Conservation (phyloP, 2,888 invertebrate species). For the Euplexia lucipara region DNA sequence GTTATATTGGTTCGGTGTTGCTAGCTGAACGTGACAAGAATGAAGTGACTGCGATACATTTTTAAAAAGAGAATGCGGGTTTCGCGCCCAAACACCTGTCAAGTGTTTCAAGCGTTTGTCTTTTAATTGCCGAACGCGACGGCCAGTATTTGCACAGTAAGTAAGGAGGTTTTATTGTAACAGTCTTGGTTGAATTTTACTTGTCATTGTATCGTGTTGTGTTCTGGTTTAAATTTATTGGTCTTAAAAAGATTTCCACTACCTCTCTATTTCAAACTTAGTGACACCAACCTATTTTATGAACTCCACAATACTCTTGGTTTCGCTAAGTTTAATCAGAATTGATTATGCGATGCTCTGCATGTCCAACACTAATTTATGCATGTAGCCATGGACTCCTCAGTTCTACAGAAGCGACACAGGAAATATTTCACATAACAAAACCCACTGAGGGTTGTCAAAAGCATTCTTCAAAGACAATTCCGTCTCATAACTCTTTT, state of each 20-base stretch:
- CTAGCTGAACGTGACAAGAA: conserved; percentile 79
- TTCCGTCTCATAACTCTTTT: conserved; percentile 52
- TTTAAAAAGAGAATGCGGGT: conserved; percentile 83
- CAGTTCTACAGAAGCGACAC: conserved; percentile 24
- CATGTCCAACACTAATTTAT: neutral
- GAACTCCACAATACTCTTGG: no score
- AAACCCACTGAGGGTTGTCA: conserved; percentile 55
- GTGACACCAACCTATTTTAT: no score
- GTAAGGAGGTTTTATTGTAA: conserved; percentile 53
- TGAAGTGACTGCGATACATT: conserved; percentile 71
- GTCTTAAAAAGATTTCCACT: neutral
- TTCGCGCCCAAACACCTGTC: conserved; percentile 82
- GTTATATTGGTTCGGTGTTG: conserved; percentile 65
- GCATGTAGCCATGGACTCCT: neutral
- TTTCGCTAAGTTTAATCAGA: neutral
- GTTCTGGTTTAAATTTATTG: conserved; percentile 16
- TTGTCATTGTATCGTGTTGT: conserved; percentile 11
- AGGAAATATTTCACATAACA: conserved; percentile 41
- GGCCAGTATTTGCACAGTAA: conserved; percentile 65
- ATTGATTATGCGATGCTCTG: neutral
- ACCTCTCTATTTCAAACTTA: no score
- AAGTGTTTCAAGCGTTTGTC: conserved; percentile 72
- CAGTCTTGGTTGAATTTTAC: conserved; percentile 27
- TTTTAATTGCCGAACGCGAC: conserved; percentile 67
- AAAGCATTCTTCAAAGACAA: conserved; percentile 57